Evolutionary conservation across 2,797 vertebrate species (phyloP), one percentile per base, ranked within the genome.

Genomic region (Lutjanus argentimaculatus): DNA sequence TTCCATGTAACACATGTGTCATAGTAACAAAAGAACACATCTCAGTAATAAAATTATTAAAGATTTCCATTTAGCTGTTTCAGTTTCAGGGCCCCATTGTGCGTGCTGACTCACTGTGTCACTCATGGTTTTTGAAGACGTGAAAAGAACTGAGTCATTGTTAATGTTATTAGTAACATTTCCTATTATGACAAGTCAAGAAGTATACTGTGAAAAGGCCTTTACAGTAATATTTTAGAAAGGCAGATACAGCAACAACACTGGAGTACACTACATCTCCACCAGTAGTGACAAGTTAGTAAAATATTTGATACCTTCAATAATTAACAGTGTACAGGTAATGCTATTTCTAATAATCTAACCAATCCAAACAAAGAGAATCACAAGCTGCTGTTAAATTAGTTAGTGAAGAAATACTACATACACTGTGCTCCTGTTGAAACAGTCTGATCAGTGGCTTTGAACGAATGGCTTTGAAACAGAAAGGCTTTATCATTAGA

Each of bases 401-500:
- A 61, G 45, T 77, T 62, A 25, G 73, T 40, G 48, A 53, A 71
- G 74, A 70, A 49, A n/a, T n/a, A 57, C 43, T 65, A 42, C 59
- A 52, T 53, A 67, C 72, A 64, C 82, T 73, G 82, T 81, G 72
- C 55, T 55, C 40, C 40, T 80, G 67, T 36, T 30, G 51, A 62
- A 48, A 63, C 75, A 71, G 68, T 77, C 46, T 75, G 79, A 79
- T 65, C 72, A 75, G 73, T 56, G 49, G 76, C 77, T 81, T 80
- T 77, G n/a, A 83, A 85, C 62, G 36, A 65, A 85, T 5, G n/a
- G 69, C 82, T 81, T 68, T 64, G 51, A 84, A 80, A 94, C 93
- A 84, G 78, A 87, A 67, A 88, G 90, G 84, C 93, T 95, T 92
- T 82, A 85, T 77, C 8, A 61, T 68, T 55, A 45, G 17, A 53